phyloP scores from a whole-genome alignment of 2,888 invertebrate species.

The Epinotia ramella region DNA sequence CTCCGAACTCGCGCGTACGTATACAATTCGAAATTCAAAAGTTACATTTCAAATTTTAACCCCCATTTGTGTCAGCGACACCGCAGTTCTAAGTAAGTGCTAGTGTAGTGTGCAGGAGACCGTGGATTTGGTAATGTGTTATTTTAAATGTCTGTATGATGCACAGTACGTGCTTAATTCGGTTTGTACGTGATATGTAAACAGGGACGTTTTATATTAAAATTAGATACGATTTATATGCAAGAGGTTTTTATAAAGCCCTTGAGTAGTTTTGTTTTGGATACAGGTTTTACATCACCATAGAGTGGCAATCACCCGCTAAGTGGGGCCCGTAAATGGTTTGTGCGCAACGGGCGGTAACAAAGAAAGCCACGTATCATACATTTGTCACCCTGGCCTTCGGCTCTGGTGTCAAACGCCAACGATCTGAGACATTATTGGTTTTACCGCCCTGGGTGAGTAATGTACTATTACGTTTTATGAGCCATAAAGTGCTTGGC shows the following conservation, averaged over 20 bases:
- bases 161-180: conserved; percentile 22
- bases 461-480: neutral
- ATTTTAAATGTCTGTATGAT: conserved; percentile 5
- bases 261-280: neutral
- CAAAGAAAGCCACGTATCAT: too few relatives aligned
- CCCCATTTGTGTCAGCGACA: conserved; percentile 23
- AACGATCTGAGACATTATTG: too few relatives aligned
- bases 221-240: conserved; percentile 17
- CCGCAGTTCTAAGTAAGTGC: conserved; percentile 43
- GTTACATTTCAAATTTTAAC: conserved; percentile 43
- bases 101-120: conserved; percentile 34
- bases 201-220: conserved; percentile 6
- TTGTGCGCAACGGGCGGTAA: too few relatives aligned
- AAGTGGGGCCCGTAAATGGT: too few relatives aligned
- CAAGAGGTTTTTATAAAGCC: conserved; percentile 1
- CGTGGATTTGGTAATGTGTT: conserved; percentile 37
- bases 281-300: neutral
- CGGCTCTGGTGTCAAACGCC: too few relatives aligned
- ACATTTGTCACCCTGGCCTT: too few relatives aligned
- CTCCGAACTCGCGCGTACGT: conserved; percentile 79
- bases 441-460: too few relatives aligned
- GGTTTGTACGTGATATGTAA: conserved; percentile 30
- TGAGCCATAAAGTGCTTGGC: neutral
- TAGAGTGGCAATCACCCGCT: too few relatives aligned
- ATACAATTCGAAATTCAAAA: conserved; percentile 56